phyloP scores from a whole-genome alignment of 92 coral and sea anemone genomes.

The Siderastrea radians region DNA sequence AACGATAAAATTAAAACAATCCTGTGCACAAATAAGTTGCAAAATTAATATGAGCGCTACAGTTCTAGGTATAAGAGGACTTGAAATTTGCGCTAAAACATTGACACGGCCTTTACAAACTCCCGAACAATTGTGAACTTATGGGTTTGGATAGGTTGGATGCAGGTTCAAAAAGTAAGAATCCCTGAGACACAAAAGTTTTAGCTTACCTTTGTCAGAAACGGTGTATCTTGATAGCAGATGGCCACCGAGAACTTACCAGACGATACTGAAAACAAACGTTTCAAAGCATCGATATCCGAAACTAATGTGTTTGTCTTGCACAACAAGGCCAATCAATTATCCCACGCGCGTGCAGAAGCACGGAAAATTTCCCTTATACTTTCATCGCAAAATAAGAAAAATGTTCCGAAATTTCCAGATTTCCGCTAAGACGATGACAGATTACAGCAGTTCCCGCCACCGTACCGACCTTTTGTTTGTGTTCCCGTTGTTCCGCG shows the following conservation, averaged over 20 bases:
- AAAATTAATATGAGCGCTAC: background rate
- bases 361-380: background rate
- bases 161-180: too few species aligned
- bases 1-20: background rate
- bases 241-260: background rate
- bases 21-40: background rate
- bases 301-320: too few species aligned
- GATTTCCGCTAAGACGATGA: constrained; percentile 21
- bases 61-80: background rate
- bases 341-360: background rate
- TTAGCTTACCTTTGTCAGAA: background rate
- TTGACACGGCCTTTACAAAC: background rate
- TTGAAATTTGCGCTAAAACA: background rate
- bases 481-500: background rate
- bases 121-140: background rate
- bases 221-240: background rate
- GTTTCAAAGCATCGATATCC: background rate
- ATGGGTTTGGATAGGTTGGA: background rate
- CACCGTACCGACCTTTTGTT: background rate
- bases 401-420: constrained; percentile 2
- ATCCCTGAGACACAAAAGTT: background rate
- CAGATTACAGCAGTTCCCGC: constrained; percentile 28
- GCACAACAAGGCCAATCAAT: background rate
- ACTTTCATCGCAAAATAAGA: constrained; percentile 6
- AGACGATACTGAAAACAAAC: background rate